Conservation (phyloP, 2,888 invertebrate species). For the Seladonia tumulorum region DNA sequence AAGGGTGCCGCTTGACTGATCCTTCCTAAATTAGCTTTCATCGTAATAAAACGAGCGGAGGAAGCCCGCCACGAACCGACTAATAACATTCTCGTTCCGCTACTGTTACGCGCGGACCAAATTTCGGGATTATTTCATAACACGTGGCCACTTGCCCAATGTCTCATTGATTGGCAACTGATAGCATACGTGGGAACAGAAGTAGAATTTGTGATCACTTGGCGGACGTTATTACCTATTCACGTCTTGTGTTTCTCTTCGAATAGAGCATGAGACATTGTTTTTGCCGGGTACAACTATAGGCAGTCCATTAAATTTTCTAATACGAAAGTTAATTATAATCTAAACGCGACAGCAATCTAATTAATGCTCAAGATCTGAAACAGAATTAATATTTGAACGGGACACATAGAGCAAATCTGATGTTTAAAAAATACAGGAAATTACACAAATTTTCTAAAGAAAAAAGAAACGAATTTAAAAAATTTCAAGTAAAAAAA, state of each 20-base stretch:
- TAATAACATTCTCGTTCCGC: conserved; percentile 16
- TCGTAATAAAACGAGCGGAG: conserved; percentile 20
- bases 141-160: conserved; percentile 54
- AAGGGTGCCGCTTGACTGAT: conserved; percentile 51
- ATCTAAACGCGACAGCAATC: not conserved
- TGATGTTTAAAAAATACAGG: not conserved
- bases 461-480: no score
- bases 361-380: not conserved
- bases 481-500: no score
- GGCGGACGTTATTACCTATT: conserved; percentile 27
- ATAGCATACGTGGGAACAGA: conserved; percentile 46
- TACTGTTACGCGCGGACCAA: conserved; percentile 3
- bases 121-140: conserved; percentile 58
- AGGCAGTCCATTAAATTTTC: not conserved
- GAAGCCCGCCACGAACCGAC: conserved; percentile 21
- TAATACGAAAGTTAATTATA: not conserved
- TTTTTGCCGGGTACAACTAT: not conserved
- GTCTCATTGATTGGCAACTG: conserved; percentile 62
- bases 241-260: conserved; percentile 17
- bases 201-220: conserved; percentile 39
- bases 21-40: conserved; percentile 14
- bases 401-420: not conserved
- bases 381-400: not conserved
- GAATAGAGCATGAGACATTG: not conserved
- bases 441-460: not conserved